These are phyloP conservation scores for Luperina nickerlii DNA, from an alignment of 2,888 invertebrate species.

Conservation along the genomic window DNA sequence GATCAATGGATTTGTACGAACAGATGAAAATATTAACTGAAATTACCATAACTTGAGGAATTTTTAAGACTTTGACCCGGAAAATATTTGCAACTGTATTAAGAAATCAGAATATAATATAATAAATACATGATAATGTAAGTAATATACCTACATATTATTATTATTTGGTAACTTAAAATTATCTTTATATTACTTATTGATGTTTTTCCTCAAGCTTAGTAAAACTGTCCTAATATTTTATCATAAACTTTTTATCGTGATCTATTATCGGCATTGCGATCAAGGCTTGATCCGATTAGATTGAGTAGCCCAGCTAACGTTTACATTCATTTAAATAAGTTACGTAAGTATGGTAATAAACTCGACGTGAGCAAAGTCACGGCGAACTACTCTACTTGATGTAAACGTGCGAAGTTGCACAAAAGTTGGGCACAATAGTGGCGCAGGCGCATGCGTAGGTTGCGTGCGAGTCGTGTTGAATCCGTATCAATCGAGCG, in stretches of 20 bases:
- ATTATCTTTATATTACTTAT: neutral
- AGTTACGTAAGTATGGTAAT: constrained; percentile 47
- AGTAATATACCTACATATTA: neutral
- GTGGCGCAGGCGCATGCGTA: constrained; percentile 18
- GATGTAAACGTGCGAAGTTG: constrained; percentile 29
- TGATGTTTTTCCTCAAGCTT: neutral
- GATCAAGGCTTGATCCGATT: neutral
- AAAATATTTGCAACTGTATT: constrained; percentile 12
- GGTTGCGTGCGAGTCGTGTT: constrained; percentile 12
- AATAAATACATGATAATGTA: neutral
- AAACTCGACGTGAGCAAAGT: constrained; percentile 56
- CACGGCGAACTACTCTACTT: constrained; percentile 54
- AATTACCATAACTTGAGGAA: constrained; percentile 3
- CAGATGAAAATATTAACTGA: constrained; percentile 20
- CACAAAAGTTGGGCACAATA: constrained; percentile 41
- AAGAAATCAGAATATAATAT: constrained; percentile 2
- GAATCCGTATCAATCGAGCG: constrained; percentile 14
- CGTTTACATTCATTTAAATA: constrained; percentile 20
- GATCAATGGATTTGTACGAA: constrained; percentile 4
- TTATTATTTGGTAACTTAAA: neutral
- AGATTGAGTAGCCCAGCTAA: neutral
- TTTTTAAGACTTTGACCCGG: neutral
- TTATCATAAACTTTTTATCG: constrained; percentile 3
- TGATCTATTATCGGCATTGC: neutral
- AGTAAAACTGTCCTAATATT: neutral